phyloP scores from a whole-genome alignment of 23 tunicate genomes.

The Styela plicata region DNA sequence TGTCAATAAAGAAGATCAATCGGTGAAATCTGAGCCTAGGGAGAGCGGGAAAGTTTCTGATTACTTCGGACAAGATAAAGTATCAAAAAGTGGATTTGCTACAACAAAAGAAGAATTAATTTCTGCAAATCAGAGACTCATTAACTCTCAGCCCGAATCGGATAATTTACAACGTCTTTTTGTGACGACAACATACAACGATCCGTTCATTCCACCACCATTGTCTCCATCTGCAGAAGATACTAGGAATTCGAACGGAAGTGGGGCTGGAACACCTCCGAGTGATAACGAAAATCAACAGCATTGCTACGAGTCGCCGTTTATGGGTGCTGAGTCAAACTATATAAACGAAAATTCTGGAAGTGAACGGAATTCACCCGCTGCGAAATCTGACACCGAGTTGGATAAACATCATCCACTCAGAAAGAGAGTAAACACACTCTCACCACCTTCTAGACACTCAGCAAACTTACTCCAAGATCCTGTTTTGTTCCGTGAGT shows the following conservation, averaged over 20 bases:
- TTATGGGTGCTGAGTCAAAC: neutral
- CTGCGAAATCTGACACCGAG: neutral
- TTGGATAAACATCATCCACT: neutral
- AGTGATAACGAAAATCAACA: neutral
- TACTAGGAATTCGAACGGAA: neutral
- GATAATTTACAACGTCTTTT: conserved; percentile 5
- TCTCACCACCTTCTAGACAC: conserved; percentile 13
- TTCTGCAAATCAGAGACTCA: neutral
- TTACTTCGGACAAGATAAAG: neutral
- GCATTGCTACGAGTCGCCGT: conserved; percentile 2
- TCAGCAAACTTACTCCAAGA: conserved; percentile 5
- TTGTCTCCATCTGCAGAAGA: conserved; percentile 23
- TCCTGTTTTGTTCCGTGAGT: conserved; percentile 13
- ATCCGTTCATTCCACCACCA: conserved; percentile 22
- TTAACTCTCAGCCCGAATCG: neutral
- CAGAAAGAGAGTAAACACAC: neutral
- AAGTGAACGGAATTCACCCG: neutral
- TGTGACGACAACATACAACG: conserved; percentile 20
- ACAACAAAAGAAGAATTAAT: neutral
- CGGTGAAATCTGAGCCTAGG: conserved; percentile 6
- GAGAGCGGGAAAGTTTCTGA: neutral
- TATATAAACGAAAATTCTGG: neutral
- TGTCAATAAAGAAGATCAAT: neutral
- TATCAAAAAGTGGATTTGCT: neutral
- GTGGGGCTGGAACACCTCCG: conserved; percentile 2